Evolutionary conservation across 2,113 vertebrate genomes (phyloP), one percentile per base, ranked within the genome.

Genomic region (Madoqua kirkii): DNA sequence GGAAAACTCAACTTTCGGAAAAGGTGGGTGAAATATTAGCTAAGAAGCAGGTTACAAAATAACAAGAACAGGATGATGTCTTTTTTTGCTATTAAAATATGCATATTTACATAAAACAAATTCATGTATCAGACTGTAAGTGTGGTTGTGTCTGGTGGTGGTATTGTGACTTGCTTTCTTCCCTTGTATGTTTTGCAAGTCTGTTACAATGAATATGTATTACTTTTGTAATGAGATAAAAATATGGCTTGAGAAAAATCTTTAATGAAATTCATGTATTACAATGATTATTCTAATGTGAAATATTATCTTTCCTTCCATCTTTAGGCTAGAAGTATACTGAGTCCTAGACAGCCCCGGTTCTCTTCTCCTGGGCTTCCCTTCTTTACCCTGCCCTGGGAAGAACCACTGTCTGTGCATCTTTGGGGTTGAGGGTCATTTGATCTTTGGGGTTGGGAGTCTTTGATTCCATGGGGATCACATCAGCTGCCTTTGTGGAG

Each of bases 131-230:
- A 52, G 82, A 31, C 25, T 62, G 7, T 91, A 86, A 94, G 79
- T 79, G 86, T 54, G 76, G 50, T 86, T 86, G 59, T 67, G 43
- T 89, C 55, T 94, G 40, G 21, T 78, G 16, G 36, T 76, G 14
- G 27, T 79, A 57, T 87, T 76, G 7, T 54, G 92, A 98, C 87
- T 96, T 97, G 74, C 89, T 95, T 96, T 89, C 50, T 92, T 89
- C 54, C 83, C 71, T 67, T 71, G 62, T 54, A 29, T 95, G 55
- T 96, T 97, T 96, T 91, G 82, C 21, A 91, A 87, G 55, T 94
- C 62, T 94, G 40, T 76, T 86, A 23, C 81, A 96, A 96, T 97
- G 93, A 95, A 94, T 97, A 90, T 78, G 59, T 92, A 96, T 95
- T 96, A 89, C 52, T 94, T 94, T 93, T 94, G 59, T 93, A 95